These are phyloP conservation scores for Strongylocentrotus purpuratus DNA, from an alignment of 35 echinoderm and acorn worm species.

Conservation along the genomic window DNA sequence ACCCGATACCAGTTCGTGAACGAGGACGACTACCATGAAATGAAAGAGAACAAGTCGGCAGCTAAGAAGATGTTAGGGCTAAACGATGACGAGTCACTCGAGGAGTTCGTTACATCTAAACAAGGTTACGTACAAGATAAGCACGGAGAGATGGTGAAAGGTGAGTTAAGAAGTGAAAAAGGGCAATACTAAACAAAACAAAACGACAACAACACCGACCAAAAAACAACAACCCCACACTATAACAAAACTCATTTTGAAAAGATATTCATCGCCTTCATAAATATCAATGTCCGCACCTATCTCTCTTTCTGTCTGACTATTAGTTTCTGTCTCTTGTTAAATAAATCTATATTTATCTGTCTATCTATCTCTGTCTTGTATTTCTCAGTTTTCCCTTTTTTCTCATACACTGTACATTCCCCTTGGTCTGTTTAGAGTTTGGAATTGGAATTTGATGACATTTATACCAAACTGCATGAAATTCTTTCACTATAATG, in stretches of 20 bases:
- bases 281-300: background rate
- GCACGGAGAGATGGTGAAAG: constrained; percentile 76
- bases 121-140: constrained; percentile 64
- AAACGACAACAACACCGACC: background rate
- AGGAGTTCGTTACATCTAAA: constrained; percentile 67
- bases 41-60: constrained; percentile 69
- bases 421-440: too few relatives aligned
- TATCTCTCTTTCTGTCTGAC: background rate
- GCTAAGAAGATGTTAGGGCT: constrained; percentile 72
- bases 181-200: background rate
- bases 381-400: background rate
- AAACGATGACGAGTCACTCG: constrained; percentile 70
- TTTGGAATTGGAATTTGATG: too few relatives aligned
- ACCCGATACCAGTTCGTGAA: constrained; percentile 78
- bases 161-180: constrained; percentile 41
- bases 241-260: too few relatives aligned
- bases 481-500: too few relatives aligned
- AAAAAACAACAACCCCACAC: background rate
- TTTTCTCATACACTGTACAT: too few relatives aligned
- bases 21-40: constrained; percentile 73
- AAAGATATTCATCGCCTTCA: too few relatives aligned
- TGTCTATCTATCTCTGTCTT: background rate
- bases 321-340: too few relatives aligned
- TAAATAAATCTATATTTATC: too few relatives aligned
- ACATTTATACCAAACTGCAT: too few relatives aligned